Conservation (phyloP, 2,888 invertebrate species). For the Trilocha varians region DNA sequence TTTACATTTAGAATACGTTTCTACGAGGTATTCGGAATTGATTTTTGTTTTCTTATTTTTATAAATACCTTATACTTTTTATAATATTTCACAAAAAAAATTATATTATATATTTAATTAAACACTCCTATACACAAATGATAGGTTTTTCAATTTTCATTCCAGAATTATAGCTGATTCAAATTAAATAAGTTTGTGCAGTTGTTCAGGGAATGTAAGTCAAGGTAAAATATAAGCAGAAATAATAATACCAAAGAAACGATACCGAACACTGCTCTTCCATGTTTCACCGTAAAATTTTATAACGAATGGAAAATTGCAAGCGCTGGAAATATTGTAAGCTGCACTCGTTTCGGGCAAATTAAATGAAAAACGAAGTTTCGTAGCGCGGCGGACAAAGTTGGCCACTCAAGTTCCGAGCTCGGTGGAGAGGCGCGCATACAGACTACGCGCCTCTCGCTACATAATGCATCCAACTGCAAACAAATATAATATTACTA, state of each 20-base stretch:
- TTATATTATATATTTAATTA: too few species aligned
- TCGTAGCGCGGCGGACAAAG: slow-evolving; percentile 54
- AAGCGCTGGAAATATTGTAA: slow-evolving; percentile 68
- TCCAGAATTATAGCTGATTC: too few species aligned
- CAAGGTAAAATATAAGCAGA: too few species aligned
- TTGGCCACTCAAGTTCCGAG: slow-evolving; percentile 62
- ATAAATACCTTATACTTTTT: too few species aligned
- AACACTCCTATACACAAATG: too few species aligned
- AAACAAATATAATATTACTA: slow-evolving; percentile 3
- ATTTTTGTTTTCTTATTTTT: too few species aligned
- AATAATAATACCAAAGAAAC: neutral
- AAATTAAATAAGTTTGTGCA: too few species aligned
- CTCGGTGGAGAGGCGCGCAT: slow-evolving; percentile 29
- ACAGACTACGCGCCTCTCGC: slow-evolving; percentile 24
- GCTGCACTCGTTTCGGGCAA: slow-evolving; percentile 66
- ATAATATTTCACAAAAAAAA: too few species aligned
- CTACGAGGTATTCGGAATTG: too few species aligned
- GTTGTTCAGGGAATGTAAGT: too few species aligned
- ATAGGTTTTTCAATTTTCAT: too few species aligned
- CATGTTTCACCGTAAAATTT: slow-evolving; percentile 52
- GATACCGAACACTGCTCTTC: slow-evolving; percentile 8
- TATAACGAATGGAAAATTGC: slow-evolving; percentile 63
- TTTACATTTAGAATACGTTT: too few species aligned
- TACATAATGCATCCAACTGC: slow-evolving; percentile 21
- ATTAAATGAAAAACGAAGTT: slow-evolving; percentile 72